Base-by-base conservation (phyloP, 92 coral and sea anemone genomes). In the Metridium senile region DNA sequence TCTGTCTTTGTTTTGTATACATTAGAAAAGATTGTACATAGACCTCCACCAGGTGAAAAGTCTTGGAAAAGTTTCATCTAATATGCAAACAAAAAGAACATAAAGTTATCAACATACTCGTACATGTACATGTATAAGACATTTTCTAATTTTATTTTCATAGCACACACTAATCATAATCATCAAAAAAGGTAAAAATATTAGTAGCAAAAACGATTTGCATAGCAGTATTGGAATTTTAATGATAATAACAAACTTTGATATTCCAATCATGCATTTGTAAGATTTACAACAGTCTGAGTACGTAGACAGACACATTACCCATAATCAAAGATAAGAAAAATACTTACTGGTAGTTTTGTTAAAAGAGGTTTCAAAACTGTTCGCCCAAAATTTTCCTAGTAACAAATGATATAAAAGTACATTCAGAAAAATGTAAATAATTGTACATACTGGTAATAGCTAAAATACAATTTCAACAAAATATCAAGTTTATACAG, bases 361-460 rank as follows among this genome's bases (percentile, higher is more conserved):
- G 97, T 92, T 9, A 94, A 71, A 26, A 92, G 89, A 20, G 97
- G 98, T 74, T 94, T 94, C 59, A 91, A 85, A 25, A 86, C 98
- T 89, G 83, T 91, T 62, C 81, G 86, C 13, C 98, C 98, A 85
- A 94, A 94, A 85, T 89, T 94, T 51, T 94, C 98, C 97, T 91
- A 35, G 13, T 72, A 26, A 33, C 63, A 76, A 47, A 16, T 45
- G 59, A 13, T 3, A 54, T 13, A 20, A 54, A 21, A 54, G n/a
- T 3, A 54, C 4, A 54, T 54, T 4, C 49, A 4, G 13, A 4
- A 13, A 39, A 39, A 39, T 39, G 13, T 4, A 6, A 39, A 39
- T 39, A 4, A 39, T 39, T 39, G 13, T 13, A 39, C 49, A 39
- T 13, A 39, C 49, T 39, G 6, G 49, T 4, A 39, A 39, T 39